Evolutionary conservation across 2,888 invertebrate genomes (phyloP), one percentile per base, ranked within the genome.

Genomic region (Linnaemya tessellans): DNA sequence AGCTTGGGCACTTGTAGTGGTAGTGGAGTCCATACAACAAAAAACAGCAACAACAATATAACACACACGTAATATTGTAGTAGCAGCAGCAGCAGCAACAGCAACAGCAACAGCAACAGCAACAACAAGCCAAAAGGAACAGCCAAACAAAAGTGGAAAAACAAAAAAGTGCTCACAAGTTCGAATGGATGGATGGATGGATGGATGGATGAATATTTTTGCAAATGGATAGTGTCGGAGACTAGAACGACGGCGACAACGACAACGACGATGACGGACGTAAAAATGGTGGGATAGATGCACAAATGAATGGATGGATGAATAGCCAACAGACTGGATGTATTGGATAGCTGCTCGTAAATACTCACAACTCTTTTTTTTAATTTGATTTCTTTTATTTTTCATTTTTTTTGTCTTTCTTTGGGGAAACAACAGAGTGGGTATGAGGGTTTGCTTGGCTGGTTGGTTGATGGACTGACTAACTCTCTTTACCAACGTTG

Each of bases 281-380:
- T 25, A 64, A n/a, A 46, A 35, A 54, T 54, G 30, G 79, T 49
- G 43, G n/a, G 15, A 43, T 75, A 20, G 38, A 77, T 35, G 46
- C 2, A 64, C 41, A 41, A 25, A 70, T 62, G 35, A 30, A 79
- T 70, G 79, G 60, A 46, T 80, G 74, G 67, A 68, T 68, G 67
- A 62, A 62, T 80, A 67, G 80, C 67, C 67, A 80, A 74, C 65
- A 58, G 74, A 54, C 65, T 80, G 74, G n/a, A 80, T 81, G 62
- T 64, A 65, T 80, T 65, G 64, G 64, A 65, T 65, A 56, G 56
- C 65, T 67, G 65, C 58, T 64, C 25, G 49, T 11, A 46, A 75
- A 64, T 43, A 68, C 30, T 30, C 60, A 70, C 74, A 20, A 25
- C 30, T 30, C 5, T 30, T 30, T 30, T 30, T 30, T 30, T 30